These are phyloP conservation scores for Phyllotreta cruciferae DNA, from an alignment of 2,888 invertebrate species.

Conservation along the genomic window DNA sequence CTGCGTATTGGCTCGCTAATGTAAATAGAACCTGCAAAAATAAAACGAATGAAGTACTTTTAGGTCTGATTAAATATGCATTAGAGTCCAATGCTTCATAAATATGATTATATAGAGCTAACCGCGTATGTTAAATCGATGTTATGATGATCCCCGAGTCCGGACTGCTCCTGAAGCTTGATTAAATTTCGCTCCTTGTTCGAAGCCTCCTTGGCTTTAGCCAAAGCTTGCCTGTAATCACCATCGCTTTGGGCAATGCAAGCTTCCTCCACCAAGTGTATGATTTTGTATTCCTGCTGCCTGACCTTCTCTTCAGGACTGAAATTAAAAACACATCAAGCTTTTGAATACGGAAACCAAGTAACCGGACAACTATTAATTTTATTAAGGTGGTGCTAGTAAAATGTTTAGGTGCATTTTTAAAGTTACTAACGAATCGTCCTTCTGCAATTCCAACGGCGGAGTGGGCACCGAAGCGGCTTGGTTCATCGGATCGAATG, in stretches of 20 bases:
- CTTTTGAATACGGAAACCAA: constrained; percentile 5
- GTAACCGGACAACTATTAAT: background rate
- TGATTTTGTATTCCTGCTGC: constrained; percentile 86
- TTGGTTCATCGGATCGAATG: constrained; percentile 81
- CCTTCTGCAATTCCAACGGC: constrained; percentile 73
- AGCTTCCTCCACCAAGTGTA: constrained; percentile 89
- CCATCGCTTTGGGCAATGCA: constrained; percentile 73
- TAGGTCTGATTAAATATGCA: constrained; percentile 37
- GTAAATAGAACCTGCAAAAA: constrained; percentile 87
- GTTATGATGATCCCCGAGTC: constrained; percentile 89
- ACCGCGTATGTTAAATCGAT: constrained; percentile 95
- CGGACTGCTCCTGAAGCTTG: constrained; percentile 89
- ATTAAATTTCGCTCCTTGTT: constrained; percentile 90
- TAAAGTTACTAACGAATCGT: constrained; percentile 72
- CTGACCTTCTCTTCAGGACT: constrained; percentile 93
- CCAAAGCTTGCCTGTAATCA: constrained; percentile 73
- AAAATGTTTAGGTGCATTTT: background rate
- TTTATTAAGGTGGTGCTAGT: background rate
- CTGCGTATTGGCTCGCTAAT: constrained; percentile 92
- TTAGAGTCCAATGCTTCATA: constrained; percentile 8
- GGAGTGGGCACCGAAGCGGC: constrained; percentile 64
- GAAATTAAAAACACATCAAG: constrained; percentile 30
- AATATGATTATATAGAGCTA: constrained; percentile 50
- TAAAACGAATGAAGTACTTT: too few relatives aligned
- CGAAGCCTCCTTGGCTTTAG: constrained; percentile 96